A percentile compares a stretch with the other conserved stretches of the same genome.
Evolutionary conservation across 1,140 invertebrate genomes (phyloP).

Genomic region (Liolophura sinensis): DNA sequence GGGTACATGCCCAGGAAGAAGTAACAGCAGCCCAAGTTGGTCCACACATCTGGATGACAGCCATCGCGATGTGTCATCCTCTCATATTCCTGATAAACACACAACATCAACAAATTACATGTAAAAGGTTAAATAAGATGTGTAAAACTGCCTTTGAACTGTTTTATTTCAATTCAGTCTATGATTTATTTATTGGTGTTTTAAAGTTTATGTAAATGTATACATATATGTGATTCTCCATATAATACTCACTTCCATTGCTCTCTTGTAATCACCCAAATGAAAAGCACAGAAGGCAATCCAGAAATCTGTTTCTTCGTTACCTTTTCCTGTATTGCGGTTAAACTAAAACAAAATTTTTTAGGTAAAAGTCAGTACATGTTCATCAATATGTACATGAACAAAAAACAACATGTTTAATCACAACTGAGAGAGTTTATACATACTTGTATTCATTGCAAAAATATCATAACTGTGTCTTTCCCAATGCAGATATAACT

Average conservation of each 20-base stretch:
- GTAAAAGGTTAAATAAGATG: too few relatives aligned
- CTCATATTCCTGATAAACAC: slow-evolving; percentile 57
- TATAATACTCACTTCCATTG: slow-evolving; percentile 76
- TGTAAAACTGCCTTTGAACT: background rate
- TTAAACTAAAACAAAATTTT: slow-evolving; percentile 58
- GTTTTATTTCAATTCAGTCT: background rate
- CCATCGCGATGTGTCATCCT: slow-evolving; percentile 52
- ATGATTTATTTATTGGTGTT: background rate
- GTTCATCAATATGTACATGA: background rate
- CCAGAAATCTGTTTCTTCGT: slow-evolving; percentile 77
- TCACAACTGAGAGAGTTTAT: too few relatives aligned
- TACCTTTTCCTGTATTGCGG: slow-evolving; percentile 63
- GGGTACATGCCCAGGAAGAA: slow-evolving; percentile 90
- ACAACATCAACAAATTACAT: slow-evolving; percentile 3
- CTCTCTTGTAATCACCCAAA: slow-evolving; percentile 87
- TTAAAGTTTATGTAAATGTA: slow-evolving; percentile 36
- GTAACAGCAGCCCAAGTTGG: slow-evolving; percentile 91
- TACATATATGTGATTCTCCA: too few relatives aligned
- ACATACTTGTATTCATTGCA: too few relatives aligned
- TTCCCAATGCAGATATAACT: too few relatives aligned
- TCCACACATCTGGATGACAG: slow-evolving; percentile 62
- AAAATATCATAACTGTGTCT: too few relatives aligned
- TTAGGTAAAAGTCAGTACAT: background rate
- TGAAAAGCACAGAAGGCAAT: slow-evolving; percentile 94
- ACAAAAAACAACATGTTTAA: slow-evolving; percentile 5